Conservation (phyloP, 2,113 vertebrate species). For the Cyprinodon tularosa region DNA sequence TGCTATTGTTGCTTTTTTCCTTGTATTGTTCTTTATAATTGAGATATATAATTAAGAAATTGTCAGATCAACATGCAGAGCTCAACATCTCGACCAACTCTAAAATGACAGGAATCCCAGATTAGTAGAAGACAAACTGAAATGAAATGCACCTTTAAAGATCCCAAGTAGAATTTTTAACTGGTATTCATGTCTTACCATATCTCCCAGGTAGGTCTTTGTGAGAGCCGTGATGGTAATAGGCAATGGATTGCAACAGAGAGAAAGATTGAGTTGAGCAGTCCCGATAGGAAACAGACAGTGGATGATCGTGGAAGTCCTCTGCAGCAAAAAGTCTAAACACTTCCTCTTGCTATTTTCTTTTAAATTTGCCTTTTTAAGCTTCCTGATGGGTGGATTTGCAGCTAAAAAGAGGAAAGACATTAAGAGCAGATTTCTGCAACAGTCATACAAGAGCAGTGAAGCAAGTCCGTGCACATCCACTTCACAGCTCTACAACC, state of each 20-base stretch:
- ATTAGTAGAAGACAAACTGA: no score
- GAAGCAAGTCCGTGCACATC: no score
- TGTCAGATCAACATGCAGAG: no score
- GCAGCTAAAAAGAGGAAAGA: background rate
- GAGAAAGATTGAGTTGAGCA: slow-evolving; percentile 83
- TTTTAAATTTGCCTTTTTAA: background rate
- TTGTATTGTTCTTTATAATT: no score
- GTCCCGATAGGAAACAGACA: slow-evolving; percentile 77
- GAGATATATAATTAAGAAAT: no score
- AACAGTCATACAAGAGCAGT: background rate
- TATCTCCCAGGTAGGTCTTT: background rate
- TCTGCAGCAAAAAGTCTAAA: background rate
- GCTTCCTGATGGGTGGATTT: background rate
- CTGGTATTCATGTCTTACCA: background rate
- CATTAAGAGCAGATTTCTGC: background rate
- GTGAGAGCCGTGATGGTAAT: background rate
- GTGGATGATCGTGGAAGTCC: background rate
- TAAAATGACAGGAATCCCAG: no score
- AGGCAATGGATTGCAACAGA: slow-evolving; percentile 31
- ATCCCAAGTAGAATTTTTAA: background rate
- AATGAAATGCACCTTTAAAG: background rate
- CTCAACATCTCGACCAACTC: no score
- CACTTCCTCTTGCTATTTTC: background rate
- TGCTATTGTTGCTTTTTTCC: no score
- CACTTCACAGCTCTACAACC: no score